Base-by-base conservation (phyloP, 2,797 vertebrate species). In the Hippoglossus hippoglossus region DNA sequence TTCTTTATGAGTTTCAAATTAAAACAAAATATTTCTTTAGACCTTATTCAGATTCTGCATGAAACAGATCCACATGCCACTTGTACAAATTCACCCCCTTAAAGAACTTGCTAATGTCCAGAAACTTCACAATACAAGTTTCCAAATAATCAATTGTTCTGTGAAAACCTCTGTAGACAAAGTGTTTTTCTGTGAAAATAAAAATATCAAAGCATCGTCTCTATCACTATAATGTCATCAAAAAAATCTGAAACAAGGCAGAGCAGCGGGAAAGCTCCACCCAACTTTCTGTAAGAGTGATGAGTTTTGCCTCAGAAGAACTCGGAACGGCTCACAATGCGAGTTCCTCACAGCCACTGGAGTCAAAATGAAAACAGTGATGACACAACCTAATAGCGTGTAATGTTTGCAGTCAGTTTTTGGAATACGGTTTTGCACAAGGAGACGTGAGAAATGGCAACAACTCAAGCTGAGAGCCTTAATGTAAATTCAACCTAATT, bases 401-500 rank as follows among this genome's bases (percentile, higher is more conserved):
- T 75, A 41, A 53, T 3, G 25, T 63, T 67, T 66, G 58, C 59
- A 69, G 47, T 53, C 22, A 39, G 61, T 63, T 24, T 36, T 52
- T 31, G 19, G 47, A 44, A 18, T 15, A 13, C 13, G 41, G 9
- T 10, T 34, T 11, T 12, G 36, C 36, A 46, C 15, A 8, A 46
- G 44, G 63, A 83, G 41, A 73, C 57, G 53, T 49, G 57, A 75
- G 36, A 50, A 74, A 77, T 53, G 34, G 41, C 57, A 79, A 73
- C 19, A 57, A 67, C 55, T 66, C 6, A 63, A 76, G 36, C 66
- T n/a, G 13, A 52, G 13, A 52, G 71, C 31, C 47, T 78, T 28
- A 36, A 73, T 68, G 41, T 36, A 73, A 63, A 54, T 57, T 47
- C 68, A 62, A 63, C 19, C 44, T 21, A 31, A 55, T 58, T 57